Percentiles rank a stretch among this genome's conserved stretches.
phyloP scores from a whole-genome alignment of 1,140 invertebrate species.

The Drosophila willistoni region DNA sequence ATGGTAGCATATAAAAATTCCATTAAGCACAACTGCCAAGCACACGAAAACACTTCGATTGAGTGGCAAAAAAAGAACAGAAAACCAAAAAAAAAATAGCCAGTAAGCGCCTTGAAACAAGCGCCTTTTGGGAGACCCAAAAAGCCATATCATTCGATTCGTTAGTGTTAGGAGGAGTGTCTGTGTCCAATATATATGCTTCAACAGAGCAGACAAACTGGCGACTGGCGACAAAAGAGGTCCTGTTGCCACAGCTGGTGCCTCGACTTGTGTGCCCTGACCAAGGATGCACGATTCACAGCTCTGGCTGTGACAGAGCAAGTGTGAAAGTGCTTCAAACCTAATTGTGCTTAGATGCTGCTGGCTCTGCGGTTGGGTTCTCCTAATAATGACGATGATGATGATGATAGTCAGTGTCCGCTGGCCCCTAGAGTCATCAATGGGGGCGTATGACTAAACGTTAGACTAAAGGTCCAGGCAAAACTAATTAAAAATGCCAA shows the following conservation, averaged over 20 bases:
- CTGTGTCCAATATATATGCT: constrained; percentile 26
- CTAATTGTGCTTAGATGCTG: constrained; percentile 71
- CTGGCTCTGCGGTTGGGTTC: constrained; percentile 20
- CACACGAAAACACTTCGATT: constrained; percentile 64
- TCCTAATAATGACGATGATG: background rate
- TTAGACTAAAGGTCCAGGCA: background rate
- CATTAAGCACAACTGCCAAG: constrained; percentile 75
- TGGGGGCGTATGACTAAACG: constrained; percentile 48
- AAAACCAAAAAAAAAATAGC: constrained; percentile 27
- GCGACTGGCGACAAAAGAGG: constrained; percentile 58
- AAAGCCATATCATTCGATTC: constrained; percentile 14
- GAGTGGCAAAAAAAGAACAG: constrained; percentile 30
- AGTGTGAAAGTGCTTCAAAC: constrained; percentile 67
- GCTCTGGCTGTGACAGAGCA: constrained; percentile 24
- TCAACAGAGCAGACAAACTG: constrained; percentile 65
- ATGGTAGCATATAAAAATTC: constrained; percentile 69
- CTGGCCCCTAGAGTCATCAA: constrained; percentile 26
- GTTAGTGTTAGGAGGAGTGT: constrained; percentile 39
- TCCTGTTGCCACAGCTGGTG: constrained; percentile 44
- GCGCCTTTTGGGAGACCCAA: constrained; percentile 28
- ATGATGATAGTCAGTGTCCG: constrained; percentile 26
- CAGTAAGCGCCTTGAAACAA: constrained; percentile 56
- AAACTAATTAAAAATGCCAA: constrained; percentile 44
- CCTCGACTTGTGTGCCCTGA: constrained; percentile 5
- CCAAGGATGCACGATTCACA: background rate